Evolutionary conservation across 2,888 invertebrate genomes (phyloP), one percentile per base, ranked within the genome.

Genomic region (Liopterus haemorrhoidalis): DNA sequence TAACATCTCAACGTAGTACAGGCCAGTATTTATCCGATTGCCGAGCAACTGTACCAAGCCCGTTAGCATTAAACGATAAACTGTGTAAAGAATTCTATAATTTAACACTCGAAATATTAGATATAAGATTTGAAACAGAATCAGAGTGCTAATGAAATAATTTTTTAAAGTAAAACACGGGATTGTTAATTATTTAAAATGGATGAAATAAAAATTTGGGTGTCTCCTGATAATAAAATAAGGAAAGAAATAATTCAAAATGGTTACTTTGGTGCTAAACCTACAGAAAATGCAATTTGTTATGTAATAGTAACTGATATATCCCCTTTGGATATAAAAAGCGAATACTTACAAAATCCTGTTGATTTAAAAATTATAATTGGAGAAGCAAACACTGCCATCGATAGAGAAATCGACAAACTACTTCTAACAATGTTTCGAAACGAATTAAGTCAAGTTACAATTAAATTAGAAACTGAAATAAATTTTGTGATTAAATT

Each of bases 331-430:
- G 5, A 30, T 24, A 3, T 39, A 8, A n/a, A 20, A 21, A 49
- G 33, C 32, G 35, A 48, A 42, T 37, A 45, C 33, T 5, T 48
- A 22, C 9, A 36, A 43, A 5, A 54, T 49, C 48, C 50, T 32
- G 41, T 54, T 18, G 39, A 51, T n/a, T 41, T 57, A 20, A 30
- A 37, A 4, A 49, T 63, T 33, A 54, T 55, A 20, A 65, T 75
- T 56, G 74, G 75, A 0, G 64, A 69, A 37, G 67, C 64, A 25
- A 53, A 66, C 42, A 66, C 68, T 3, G 68, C 70, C 3, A 56
- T 73, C 38, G 73, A 73, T 50, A 68, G 66, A 44, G 66, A 69
- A 47, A 52, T 74, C 31, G 72, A 75, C 54, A 54, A 68, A 33
- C 61, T 72, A 35, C 57, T 75, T 41, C 63, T 64, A 41, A 70